Evolutionary conservation across 2,113 vertebrate genomes (phyloP).

Genomic region (Phylloscopus whistleri): DNA sequence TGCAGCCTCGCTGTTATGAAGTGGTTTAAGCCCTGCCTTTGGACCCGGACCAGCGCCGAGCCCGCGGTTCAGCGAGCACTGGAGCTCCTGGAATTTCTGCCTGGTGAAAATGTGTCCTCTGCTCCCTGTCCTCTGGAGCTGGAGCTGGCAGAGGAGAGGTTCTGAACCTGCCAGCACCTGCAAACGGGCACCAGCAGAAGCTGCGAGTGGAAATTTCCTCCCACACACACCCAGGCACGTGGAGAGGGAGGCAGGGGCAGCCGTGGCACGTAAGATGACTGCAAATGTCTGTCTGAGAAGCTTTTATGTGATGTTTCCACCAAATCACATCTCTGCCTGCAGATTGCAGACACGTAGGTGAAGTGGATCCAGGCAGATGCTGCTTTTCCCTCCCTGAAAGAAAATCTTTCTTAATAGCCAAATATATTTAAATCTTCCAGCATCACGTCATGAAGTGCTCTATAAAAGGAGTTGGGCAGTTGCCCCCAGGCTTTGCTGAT

Average conservation of each 20-base stretch:
- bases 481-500: background rate
- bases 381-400: background rate
- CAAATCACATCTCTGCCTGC: background rate
- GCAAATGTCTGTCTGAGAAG: background rate
- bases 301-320: background rate
- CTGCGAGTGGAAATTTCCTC: slow-evolving; percentile 45
- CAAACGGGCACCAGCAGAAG: background rate
- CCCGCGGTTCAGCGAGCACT: fast-evolving
- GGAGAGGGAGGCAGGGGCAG: background rate
- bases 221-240: background rate
- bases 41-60: background rate
- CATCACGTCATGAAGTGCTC: background rate
- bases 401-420: background rate
- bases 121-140: background rate
- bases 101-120: background rate
- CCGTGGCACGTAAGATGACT: background rate
- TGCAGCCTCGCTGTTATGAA: background rate
- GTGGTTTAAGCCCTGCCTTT: background rate
- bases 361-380: background rate
- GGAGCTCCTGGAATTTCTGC: background rate
- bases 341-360: background rate
- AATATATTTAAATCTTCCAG: background rate
- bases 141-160: background rate
- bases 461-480: background rate
- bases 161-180: background rate